Evolutionary conservation across 2,888 invertebrate species (phyloP).

Genomic region (Metallyticus violacea): DNA sequence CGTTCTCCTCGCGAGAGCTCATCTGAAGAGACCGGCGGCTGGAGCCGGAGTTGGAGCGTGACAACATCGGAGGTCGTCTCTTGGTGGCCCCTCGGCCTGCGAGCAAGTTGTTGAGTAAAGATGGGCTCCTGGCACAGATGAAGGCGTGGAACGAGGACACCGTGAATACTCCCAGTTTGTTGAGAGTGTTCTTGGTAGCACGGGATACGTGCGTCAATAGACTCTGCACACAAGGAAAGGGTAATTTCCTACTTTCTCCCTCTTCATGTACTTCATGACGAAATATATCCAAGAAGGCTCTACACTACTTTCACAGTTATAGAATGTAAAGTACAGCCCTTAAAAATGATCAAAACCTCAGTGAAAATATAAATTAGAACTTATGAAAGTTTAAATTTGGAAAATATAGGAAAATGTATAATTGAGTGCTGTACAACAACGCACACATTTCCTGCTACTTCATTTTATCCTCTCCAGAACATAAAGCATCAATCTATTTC

Average conservation of each 20-base stretch:
- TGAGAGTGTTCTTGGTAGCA: conserved; percentile 89
- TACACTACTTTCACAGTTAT: too few species aligned
- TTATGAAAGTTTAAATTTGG: too few species aligned
- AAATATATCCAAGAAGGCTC: too few species aligned
- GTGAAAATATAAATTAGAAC: too few species aligned
- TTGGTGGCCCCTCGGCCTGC: conserved; percentile 90
- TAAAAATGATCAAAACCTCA: too few species aligned
- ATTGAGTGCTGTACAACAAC: too few species aligned
- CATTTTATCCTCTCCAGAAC: too few species aligned
- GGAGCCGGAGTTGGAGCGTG: conserved; percentile 84
- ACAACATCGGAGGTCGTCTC: conserved; percentile 83
- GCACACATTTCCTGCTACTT: too few species aligned
- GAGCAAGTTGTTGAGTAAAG: conserved; percentile 84
- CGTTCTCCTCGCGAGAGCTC: conserved; percentile 80
- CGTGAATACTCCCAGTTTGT: conserved; percentile 94
- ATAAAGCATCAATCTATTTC: too few species aligned
- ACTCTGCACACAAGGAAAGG: conserved; percentile 64
- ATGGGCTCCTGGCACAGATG: conserved; percentile 94
- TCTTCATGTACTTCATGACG: too few species aligned
- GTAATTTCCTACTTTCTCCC: background rate
- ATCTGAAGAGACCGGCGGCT: conserved; percentile 78
- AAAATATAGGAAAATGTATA: too few species aligned
- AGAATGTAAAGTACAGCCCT: too few species aligned
- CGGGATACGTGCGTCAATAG: conserved; percentile 92
- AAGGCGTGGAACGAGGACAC: conserved; percentile 98